phyloP scores from a whole-genome alignment of 2,113 vertebrate genomes.

The Ameiurus melas region DNA sequence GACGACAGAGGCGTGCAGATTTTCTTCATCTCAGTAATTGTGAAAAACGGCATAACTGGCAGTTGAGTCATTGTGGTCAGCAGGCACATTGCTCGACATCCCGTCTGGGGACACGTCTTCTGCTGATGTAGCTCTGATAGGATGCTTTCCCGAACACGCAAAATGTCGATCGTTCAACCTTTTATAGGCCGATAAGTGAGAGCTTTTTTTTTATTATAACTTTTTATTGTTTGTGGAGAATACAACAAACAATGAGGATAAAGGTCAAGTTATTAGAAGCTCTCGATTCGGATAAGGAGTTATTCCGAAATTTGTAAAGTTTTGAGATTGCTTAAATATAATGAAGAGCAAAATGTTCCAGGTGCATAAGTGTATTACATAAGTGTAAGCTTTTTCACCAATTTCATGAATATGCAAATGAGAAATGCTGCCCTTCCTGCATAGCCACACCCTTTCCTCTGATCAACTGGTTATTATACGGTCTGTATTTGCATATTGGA shows the following conservation, averaged over 20 bases:
- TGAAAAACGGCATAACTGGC: neutral
- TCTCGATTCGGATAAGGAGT: neutral
- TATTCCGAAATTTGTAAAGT: no score
- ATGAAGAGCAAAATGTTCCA: neutral
- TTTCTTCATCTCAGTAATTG: neutral
- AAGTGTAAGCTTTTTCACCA: neutral
- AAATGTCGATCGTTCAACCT: neutral
- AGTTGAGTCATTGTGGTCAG: slow-evolving; percentile 11
- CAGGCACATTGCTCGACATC: neutral
- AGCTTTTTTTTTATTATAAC: no score
- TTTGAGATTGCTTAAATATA: neutral
- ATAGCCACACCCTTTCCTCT: neutral
- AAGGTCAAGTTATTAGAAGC: neutral
- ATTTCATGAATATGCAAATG: neutral
- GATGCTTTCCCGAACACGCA: neutral
- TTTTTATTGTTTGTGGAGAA: no score
- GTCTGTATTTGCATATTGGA: neutral
- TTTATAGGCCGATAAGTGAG: neutral
- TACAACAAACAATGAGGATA: no score
- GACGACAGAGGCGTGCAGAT: neutral
- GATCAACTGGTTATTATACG: neutral
- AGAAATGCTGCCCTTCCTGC: neutral
- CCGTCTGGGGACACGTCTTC: neutral
- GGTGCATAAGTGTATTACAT: neutral
- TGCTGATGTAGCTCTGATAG: neutral